Conservation (phyloP, 2,113 vertebrate species). For the Plecturocebus donacophilus region DNA sequence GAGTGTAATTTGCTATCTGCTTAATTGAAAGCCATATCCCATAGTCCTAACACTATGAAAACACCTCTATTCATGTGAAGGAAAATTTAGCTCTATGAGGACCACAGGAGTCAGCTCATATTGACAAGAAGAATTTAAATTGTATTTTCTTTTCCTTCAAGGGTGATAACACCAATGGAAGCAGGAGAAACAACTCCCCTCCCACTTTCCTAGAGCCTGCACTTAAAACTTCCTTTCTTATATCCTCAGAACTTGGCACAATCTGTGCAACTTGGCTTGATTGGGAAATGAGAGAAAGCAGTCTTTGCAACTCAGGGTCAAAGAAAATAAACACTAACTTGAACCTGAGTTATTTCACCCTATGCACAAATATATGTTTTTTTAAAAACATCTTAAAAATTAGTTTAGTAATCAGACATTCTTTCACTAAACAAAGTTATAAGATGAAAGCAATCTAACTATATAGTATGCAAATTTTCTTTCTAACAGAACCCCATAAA, state of each 20-base stretch:
- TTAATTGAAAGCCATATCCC: constrained; percentile 31
- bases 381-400: neutral
- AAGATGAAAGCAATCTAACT: constrained; percentile 1
- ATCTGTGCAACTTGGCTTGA: neutral
- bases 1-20: constrained; percentile 4
- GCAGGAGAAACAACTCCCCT: neutral
- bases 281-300: neutral
- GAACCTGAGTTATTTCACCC: neutral
- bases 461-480: neutral
- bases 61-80: neutral
- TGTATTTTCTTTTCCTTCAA: neutral
- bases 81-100: neutral
- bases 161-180: neutral
- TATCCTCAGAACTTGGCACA: neutral
- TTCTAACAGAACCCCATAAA: neutral
- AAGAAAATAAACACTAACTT: neutral
- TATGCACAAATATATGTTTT: neutral
- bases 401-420: neutral
- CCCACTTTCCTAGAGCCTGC: neutral
- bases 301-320: neutral
- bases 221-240: neutral
- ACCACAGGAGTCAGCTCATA: neutral
- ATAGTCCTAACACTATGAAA: constrained; percentile 10
- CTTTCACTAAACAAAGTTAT: neutral
- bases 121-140: neutral